Conservation (phyloP, 2,888 invertebrate genomes). For the Zhuqinia jingwanae region DNA sequence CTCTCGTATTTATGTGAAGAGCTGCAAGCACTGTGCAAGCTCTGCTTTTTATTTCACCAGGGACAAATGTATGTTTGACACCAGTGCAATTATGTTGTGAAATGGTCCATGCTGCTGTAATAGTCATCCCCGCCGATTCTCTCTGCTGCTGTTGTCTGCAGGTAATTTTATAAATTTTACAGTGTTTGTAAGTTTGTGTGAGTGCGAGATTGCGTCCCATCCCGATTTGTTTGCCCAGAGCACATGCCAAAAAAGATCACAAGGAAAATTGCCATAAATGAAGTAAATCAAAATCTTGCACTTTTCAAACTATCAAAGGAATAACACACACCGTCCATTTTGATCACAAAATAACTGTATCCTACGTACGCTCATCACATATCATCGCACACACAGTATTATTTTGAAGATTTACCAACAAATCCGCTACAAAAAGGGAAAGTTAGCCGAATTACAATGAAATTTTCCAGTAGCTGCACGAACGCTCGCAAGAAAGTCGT, state of each 20-base stretch:
- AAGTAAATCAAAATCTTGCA: constrained; percentile 21
- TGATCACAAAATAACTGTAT: background rate
- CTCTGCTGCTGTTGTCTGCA: constrained; percentile 44
- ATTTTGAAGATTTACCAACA: constrained; percentile 1
- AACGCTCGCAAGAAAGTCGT: background rate
- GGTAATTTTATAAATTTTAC: constrained; percentile 39
- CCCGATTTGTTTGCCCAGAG: background rate
- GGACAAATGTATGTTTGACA: background rate
- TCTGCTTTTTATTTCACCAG: background rate
- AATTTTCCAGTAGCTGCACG: constrained; percentile 18
- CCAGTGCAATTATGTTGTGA: constrained; percentile 37
- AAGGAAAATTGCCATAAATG: background rate
- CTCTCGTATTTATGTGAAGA: too few relatives aligned
- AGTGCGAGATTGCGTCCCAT: background rate
- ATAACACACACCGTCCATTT: background rate
- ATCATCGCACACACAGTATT: background rate
- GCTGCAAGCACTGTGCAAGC: too few relatives aligned
- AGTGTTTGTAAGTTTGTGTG: background rate
- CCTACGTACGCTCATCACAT: background rate
- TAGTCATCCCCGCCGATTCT: constrained; percentile 6
- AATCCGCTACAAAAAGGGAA: background rate
- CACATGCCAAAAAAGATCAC: background rate
- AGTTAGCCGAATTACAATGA: background rate
- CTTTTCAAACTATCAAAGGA: too few relatives aligned
- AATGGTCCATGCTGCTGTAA: constrained; percentile 37